Evolutionary conservation across 2,888 invertebrate species (phyloP).

Genomic region (Volucella inanis): DNA sequence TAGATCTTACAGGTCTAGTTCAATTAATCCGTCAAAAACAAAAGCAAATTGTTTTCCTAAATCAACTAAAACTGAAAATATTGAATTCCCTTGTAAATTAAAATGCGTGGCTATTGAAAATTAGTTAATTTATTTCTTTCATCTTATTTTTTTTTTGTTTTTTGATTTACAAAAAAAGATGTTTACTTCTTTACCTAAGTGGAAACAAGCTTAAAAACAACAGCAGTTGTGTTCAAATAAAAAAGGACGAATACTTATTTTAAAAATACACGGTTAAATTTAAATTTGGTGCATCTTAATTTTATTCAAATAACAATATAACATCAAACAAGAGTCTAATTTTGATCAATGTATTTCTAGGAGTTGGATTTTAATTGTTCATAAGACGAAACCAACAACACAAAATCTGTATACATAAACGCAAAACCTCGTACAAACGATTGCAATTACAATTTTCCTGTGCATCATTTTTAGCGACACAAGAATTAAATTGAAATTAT

Average conservation of each 20-base stretch:
- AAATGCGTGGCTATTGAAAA: too few relatives aligned
- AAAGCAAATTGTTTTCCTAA: too few relatives aligned
- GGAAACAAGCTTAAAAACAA: too few relatives aligned
- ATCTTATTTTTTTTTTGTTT: too few relatives aligned
- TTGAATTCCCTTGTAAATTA: too few relatives aligned
- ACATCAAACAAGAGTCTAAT: slow-evolving; percentile 52
- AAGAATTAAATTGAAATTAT: slow-evolving; percentile 41
- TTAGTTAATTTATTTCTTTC: too few relatives aligned
- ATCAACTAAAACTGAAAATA: too few relatives aligned
- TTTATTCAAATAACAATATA: slow-evolving; percentile 64
- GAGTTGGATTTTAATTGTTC: slow-evolving; percentile 17
- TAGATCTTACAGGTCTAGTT: too few relatives aligned
- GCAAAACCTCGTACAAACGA: slow-evolving; percentile 16
- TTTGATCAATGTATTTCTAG: slow-evolving; percentile 24
- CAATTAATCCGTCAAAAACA: too few relatives aligned
- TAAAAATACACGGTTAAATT: slow-evolving; percentile 57
- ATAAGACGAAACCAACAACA: slow-evolving; percentile 35
- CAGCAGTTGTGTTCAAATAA: neutral
- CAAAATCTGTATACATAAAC: slow-evolving; percentile 26
- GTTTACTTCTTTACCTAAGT: too few relatives aligned
- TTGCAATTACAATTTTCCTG: slow-evolving; percentile 19
- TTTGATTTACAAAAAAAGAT: too few relatives aligned
- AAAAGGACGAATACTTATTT: slow-evolving; percentile 3
- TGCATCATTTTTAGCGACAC: slow-evolving; percentile 22
- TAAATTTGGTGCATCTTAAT: slow-evolving; percentile 56